Conservation (phyloP, 2,797 vertebrate genomes). For the Protonibea diacanthus region DNA sequence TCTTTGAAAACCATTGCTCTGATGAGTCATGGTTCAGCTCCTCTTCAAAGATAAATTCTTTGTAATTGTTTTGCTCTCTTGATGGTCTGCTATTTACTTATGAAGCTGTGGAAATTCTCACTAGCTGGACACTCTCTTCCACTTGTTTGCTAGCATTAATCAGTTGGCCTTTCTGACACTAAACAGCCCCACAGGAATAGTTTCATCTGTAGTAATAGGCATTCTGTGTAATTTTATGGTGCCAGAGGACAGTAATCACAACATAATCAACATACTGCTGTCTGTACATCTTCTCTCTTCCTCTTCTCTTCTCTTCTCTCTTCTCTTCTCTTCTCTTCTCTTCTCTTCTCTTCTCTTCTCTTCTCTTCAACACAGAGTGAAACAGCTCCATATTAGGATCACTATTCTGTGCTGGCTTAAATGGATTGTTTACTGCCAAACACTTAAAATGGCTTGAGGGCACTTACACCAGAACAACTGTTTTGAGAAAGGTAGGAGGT, state of each 20-base stretch:
- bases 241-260: constrained; percentile 24
- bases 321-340: constrained; percentile 11
- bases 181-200: constrained; percentile 34
- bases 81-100: constrained; percentile 23
- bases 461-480: constrained; percentile 56
- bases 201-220: constrained; percentile 9
- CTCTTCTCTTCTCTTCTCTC: neutral
- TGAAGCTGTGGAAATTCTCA: constrained; percentile 16
- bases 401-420: constrained; percentile 43
- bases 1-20: neutral
- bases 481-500: constrained; percentile 33
- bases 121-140: constrained; percentile 13
- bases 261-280: constrained; percentile 30
- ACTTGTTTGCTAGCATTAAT: constrained; percentile 32
- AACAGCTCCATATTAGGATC: constrained; percentile 79
- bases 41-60: neutral
- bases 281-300: constrained; percentile 8
- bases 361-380: constrained; percentile 52
- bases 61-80: constrained; percentile 23
- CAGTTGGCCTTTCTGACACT: constrained; percentile 31
- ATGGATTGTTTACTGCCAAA: constrained; percentile 70
- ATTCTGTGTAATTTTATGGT: constrained; percentile 43
- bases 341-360: neutral
- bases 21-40: neutral
- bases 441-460: constrained; percentile 57